Percentiles rank a stretch among this genome's conserved stretches.
Evolutionary conservation across 2,797 vertebrate genomes (phyloP).

Genomic region (Pipistrellus nathusii): DNA sequence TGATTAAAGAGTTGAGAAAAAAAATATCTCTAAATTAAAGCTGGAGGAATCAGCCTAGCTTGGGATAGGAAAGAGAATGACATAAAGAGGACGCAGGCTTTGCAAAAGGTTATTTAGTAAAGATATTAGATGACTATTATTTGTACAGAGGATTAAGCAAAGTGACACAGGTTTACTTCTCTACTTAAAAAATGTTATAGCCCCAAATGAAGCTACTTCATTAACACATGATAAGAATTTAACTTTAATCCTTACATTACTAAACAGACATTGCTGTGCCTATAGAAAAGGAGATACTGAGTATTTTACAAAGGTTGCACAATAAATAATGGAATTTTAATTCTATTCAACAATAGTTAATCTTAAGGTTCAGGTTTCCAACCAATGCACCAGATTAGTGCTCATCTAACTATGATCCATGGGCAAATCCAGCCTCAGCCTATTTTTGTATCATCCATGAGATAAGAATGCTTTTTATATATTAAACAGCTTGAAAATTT

Average conservation of each 20-base stretch:
- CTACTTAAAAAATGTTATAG: background rate
- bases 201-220: background rate
- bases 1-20: constrained; percentile 32
- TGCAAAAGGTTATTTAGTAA: background rate
- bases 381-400: background rate
- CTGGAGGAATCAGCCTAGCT: background rate
- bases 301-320: background rate
- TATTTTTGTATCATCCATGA: background rate
- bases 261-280: background rate
- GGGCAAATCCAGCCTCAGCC: background rate
- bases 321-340: background rate
- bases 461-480: background rate
- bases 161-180: background rate
- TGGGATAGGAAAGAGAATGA: constrained; percentile 1
- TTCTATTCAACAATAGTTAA: background rate
- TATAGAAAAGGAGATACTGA: background rate
- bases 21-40: constrained; percentile 14
- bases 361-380: background rate
- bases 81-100: background rate
- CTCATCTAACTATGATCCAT: background rate
- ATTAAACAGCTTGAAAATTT: background rate
- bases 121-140: background rate
- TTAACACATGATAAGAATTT: background rate
- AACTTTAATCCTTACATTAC: background rate
- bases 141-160: background rate